These are phyloP conservation scores for Acanthaster planci DNA, from an alignment of 35 echinoderm and acorn worm genomes.

Conservation along the genomic window DNA sequence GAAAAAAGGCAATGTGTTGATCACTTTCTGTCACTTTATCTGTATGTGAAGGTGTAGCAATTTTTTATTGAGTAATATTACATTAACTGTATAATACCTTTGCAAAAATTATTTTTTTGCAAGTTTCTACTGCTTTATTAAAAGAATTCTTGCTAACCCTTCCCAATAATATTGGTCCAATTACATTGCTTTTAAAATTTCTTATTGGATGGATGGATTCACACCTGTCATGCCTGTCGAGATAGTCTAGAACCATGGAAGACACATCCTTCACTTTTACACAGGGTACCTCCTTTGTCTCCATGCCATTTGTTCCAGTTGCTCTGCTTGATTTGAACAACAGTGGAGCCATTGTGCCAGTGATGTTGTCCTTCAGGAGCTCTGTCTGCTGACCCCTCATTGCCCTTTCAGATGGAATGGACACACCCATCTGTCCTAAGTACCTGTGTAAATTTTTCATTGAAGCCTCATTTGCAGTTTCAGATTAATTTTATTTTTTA, in stretches of 20 bases:
- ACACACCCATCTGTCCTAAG: not conserved
- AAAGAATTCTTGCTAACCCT: not conserved
- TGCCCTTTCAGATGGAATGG: not conserved
- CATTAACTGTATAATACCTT: not conserved
- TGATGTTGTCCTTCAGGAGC: not conserved
- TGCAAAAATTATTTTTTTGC: not conserved
- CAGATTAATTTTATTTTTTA: too few relatives aligned
- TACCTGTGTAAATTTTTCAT: not conserved
- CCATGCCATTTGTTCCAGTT: not conserved
- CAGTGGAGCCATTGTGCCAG: not conserved
- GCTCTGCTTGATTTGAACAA: constrained; percentile 13
- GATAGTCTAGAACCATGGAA: constrained; percentile 1
- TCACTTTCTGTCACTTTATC: not conserved
- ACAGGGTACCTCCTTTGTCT: constrained; percentile 14
- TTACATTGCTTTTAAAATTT: not conserved
- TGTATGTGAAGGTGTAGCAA: not conserved
- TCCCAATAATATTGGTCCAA: not conserved
- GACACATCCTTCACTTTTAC: constrained; percentile 12
- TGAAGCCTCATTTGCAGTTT: too few relatives aligned
- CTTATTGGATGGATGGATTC: not conserved
- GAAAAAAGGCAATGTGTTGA: not conserved
- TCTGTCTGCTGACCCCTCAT: not conserved
- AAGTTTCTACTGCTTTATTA: not conserved
- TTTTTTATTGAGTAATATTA: not conserved
- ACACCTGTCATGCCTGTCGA: constrained; percentile 22